Base-by-base conservation (phyloP, 2,888 invertebrate genomes). In the Patella caerulea region DNA sequence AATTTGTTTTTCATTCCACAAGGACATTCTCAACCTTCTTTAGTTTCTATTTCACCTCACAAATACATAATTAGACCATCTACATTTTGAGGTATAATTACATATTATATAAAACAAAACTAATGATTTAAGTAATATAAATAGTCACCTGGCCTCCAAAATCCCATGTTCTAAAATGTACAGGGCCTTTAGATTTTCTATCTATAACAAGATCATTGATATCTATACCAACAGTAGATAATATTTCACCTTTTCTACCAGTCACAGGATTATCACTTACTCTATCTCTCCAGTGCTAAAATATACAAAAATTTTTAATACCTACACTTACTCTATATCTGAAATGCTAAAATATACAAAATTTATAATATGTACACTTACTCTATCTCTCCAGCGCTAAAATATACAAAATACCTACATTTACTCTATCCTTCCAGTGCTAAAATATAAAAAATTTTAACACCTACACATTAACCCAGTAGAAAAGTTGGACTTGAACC, bases 141-240 rank as follows among this genome's bases (percentile, higher is more conserved):
- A 45, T 45, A 34, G 71, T 53, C 82, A 93, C 93, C 93, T 98
- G 99, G 0, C 99, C 99, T 5, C 98, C 98, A 92, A 99, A 99
- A 92, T 99, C 99, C 99, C 99, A 99, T 0, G 99, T 99, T 76
- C 98, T 85, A 82, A 93, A 92, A 45, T 85, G 83, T 55, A 92
- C 86, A 45, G 84, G 78, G 11, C 85, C 85, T 85, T 81, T 84
- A 75, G 81, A 82, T 81, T 81, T 86, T 75, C 86, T 94, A 59
- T 94, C 94, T 1, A 96, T 95, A 34, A 96, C 93, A 96, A 98
- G 98, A 84, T 97, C 96, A 71, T 97, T 96, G 84, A 99, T 98
- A 92, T 99, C 99, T 45, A 99, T 98, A 29, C 98, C 98, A 59
- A 99, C 98, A 0, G 98, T 99, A 0, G 98, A 98, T 91, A 98